Percentiles rank a stretch among this genome's conserved stretches.
These are phyloP conservation scores for Boloria euphrosyne DNA, from an alignment of 2,888 invertebrate species.

Conservation along the genomic window DNA sequence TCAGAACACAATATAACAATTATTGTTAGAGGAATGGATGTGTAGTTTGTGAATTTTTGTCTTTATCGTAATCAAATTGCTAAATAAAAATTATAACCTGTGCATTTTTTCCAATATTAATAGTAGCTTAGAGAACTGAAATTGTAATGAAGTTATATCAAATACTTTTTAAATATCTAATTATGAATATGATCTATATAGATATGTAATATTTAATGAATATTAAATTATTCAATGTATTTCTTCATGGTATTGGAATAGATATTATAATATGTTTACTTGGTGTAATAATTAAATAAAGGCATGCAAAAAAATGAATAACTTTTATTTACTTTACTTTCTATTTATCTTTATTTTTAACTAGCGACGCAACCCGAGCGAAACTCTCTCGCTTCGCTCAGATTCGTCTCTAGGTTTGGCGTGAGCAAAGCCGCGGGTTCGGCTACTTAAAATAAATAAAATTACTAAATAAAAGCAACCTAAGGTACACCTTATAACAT, in stretches of 20 bases:
- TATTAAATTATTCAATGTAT: conserved; percentile 25
- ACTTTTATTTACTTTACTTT: neutral
- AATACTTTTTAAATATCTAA: neutral
- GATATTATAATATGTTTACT: conserved; percentile 11
- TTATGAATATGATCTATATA: conserved; percentile 1
- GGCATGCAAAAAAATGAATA: neutral
- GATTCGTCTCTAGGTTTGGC: too few relatives aligned
- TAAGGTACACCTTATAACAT: too few relatives aligned
- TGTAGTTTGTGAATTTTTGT: conserved; percentile 9
- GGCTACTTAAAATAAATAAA: too few relatives aligned
- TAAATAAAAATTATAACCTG: neutral
- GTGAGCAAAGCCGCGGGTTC: too few relatives aligned
- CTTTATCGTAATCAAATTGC: neutral
- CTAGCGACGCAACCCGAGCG: too few relatives aligned
- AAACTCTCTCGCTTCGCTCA: too few relatives aligned
- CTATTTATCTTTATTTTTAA: too few relatives aligned
- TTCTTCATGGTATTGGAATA: conserved; percentile 27
- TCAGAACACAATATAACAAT: neutral
- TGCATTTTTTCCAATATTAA: neutral
- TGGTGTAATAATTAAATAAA: conserved; percentile 30
- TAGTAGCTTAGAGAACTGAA: neutral
- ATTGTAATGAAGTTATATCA: conserved; percentile 2
- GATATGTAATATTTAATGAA: conserved; percentile 20
- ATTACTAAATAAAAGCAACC: too few relatives aligned
- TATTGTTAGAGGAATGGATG: conserved; percentile 10